phyloP scores from a whole-genome alignment of 2,797 vertebrate genomes.

The Propithecus deckenii region DNA sequence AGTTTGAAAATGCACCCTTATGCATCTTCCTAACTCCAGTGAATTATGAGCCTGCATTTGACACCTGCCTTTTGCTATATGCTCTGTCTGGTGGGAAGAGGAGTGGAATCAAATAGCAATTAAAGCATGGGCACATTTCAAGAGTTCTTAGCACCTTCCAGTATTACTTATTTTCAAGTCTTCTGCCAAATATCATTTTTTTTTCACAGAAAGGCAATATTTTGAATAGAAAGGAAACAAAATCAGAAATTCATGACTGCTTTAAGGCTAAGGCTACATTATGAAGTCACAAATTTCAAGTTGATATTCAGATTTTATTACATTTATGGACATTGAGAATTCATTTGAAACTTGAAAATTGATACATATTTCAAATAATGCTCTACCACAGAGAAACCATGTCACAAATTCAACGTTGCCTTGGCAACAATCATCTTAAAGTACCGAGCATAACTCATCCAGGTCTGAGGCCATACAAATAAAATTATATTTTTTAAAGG shows the following conservation, averaged over 20 bases:
- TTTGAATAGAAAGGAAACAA: not conserved
- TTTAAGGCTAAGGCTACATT: not conserved
- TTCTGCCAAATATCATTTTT: not conserved
- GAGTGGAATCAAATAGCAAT: slow-evolving; percentile 4
- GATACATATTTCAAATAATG: not conserved
- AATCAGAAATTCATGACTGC: not conserved
- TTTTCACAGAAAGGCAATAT: not conserved
- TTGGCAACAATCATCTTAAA: slow-evolving; percentile 26
- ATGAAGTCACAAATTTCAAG: not conserved
- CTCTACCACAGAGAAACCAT: not conserved
- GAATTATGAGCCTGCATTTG: slow-evolving; percentile 1
- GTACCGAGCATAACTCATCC: not conserved
- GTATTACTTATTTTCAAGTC: not conserved
- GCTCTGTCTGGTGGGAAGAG: not conserved
- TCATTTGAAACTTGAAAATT: slow-evolving; percentile 37
- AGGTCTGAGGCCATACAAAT: not conserved
- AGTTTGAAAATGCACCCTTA: not conserved
- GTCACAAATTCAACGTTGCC: not conserved
- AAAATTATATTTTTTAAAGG: slow-evolving; percentile 51
- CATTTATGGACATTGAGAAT: not conserved
- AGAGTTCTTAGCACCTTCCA: not conserved
- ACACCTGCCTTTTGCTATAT: not conserved
- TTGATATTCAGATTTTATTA: slow-evolving; percentile 36
- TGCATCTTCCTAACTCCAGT: not conserved
- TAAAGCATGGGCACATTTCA: not conserved